Percentiles rank a stretch among this genome's conserved stretches.
Evolutionary conservation across 2,797 vertebrate species (phyloP).

Genomic region (Labroides dimidiatus): DNA sequence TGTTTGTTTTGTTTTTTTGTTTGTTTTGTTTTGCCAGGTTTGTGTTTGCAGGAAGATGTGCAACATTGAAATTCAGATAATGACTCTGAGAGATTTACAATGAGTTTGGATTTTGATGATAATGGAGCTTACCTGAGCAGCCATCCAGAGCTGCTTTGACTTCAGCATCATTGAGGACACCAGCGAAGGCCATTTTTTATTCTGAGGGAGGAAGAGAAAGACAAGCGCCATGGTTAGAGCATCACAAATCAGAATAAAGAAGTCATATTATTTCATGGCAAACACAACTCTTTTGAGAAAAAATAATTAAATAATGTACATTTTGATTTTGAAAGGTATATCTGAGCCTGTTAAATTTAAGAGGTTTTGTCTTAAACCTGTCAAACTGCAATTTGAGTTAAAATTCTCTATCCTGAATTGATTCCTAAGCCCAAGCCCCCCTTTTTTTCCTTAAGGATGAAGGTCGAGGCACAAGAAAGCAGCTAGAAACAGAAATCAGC

Average conservation of each 20-base stretch:
- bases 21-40: too few species aligned
- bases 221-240: constrained; percentile 21
- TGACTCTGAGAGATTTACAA: too few species aligned
- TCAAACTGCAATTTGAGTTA: too few species aligned
- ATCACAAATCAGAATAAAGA: constrained; percentile 11
- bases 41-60: not conserved
- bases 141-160: constrained; percentile 83
- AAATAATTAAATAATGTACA: not conserved
- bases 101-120: not conserved
- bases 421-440: not conserved
- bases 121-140: constrained; percentile 83
- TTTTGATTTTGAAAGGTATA: not conserved
- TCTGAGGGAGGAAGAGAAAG: constrained; percentile 50
- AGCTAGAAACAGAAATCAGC: not conserved
- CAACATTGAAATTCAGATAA: not conserved
- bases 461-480: not conserved
- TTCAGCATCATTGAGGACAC: constrained; percentile 84
- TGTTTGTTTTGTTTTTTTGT: not conserved
- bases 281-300: not conserved
- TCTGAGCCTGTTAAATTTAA: too few species aligned
- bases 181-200: constrained; percentile 85
- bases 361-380: too few species aligned
- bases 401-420: too few species aligned
- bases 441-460: not conserved
- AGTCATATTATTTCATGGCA: not conserved